phyloP scores from a whole-genome alignment of 2,888 invertebrate species.

The Acanthacorydalis orientalis region DNA sequence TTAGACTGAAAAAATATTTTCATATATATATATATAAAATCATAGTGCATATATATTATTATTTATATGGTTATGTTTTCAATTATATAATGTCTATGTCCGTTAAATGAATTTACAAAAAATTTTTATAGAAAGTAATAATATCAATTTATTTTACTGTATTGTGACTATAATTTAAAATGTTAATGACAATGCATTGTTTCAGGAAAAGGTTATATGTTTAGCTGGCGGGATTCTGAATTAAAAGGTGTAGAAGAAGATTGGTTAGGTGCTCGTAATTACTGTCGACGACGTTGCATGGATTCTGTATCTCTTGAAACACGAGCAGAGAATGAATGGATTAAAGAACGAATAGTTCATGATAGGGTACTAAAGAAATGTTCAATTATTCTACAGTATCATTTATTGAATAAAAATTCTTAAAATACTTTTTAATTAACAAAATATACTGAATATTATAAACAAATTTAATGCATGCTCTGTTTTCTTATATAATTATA shows the following conservation, averaged over 20 bases:
- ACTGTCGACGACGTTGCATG: constrained; percentile 79
- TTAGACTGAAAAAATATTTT: no score
- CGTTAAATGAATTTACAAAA: no score
- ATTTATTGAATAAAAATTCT: neutral
- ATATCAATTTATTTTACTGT: neutral
- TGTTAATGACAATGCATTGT: constrained; percentile 10
- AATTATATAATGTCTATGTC: no score
- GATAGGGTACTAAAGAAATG: constrained; percentile 43
- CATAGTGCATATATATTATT: no score
- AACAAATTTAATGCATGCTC: no score
- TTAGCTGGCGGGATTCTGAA: constrained; percentile 69
- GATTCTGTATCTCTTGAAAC: constrained; percentile 76
- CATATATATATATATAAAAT: no score
- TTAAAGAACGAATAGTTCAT: constrained; percentile 60
- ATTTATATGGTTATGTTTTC: no score
- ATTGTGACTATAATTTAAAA: neutral
- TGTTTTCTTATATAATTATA: no score
- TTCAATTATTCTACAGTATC: neutral
- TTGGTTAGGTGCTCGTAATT: constrained; percentile 74
- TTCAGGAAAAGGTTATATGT: constrained; percentile 63
- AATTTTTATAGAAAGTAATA: neutral
- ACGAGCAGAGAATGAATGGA: constrained; percentile 73
- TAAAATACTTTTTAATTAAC: neutral
- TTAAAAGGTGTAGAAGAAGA: constrained; percentile 61
- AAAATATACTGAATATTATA: neutral